Conservation (phyloP, 2,888 invertebrate genomes). For the Thymelicus sylvestris region DNA sequence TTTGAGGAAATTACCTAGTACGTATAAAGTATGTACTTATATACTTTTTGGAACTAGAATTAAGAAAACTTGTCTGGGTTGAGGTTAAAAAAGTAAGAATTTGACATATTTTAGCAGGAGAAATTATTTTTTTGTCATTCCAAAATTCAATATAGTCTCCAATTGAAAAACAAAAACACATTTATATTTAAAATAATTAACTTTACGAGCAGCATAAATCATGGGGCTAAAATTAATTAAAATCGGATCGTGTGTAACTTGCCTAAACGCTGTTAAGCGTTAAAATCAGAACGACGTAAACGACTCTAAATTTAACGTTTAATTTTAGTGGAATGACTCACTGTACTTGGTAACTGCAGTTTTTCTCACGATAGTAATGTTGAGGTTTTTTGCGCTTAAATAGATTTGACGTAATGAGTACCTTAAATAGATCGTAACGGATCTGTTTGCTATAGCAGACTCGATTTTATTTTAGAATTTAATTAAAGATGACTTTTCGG, state of each 20-base stretch:
- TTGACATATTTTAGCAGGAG: no score
- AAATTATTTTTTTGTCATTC: no score
- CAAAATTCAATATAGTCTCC: no score
- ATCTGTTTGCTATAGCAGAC: not conserved
- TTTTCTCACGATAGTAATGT: constrained; percentile 34
- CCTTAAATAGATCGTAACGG: constrained; percentile 16
- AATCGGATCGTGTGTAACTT: not conserved
- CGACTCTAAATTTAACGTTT: constrained; percentile 24
- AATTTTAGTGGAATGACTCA: constrained; percentile 32
- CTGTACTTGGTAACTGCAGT: constrained; percentile 21
- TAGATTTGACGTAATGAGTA: constrained; percentile 29
- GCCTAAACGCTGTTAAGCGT: constrained; percentile 4
- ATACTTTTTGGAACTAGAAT: no score
- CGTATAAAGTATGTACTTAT: no score
- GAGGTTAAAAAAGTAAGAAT: no score
- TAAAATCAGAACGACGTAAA: constrained; percentile 24
- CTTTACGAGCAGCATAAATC: no score
- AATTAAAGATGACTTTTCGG: not conserved
- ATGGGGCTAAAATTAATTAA: not conserved
- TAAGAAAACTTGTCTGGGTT: no score
- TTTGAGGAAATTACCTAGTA: no score
- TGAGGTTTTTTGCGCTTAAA: constrained; percentile 24
- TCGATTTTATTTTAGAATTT: not conserved
- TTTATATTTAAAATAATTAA: no score
- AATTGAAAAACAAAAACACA: no score